Evolutionary conservation across 1,140 invertebrate species (phyloP).

Genomic region (Chymomyza costata): DNA sequence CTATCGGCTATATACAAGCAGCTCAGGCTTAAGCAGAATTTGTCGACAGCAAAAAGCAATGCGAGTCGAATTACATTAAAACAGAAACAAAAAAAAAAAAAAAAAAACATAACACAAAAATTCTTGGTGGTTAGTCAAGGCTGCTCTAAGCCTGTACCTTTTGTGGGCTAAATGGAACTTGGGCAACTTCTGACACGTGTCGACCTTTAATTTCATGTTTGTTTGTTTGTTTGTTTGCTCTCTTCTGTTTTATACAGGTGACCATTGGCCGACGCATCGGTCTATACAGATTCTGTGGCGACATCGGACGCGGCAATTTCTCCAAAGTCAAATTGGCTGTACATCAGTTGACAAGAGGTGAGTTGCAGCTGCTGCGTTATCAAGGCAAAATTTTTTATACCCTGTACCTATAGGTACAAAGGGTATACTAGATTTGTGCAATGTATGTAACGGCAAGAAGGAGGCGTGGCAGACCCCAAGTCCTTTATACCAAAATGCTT

Average conservation of each 20-base stretch:
- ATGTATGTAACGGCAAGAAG: no score
- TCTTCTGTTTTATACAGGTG: conserved; percentile 46
- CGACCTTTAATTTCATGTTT: background rate
- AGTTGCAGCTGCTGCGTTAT: no score
- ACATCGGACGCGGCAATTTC: conserved; percentile 90
- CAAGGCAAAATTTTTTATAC: no score
- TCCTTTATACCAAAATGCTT: no score
- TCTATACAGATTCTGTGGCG: conserved; percentile 76
- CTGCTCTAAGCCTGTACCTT: background rate
- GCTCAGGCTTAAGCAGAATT: conserved; percentile 33
- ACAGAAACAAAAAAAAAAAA: conserved; percentile 6
- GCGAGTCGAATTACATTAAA: conserved; percentile 48
- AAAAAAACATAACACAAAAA: no score
- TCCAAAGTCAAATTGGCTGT: conserved; percentile 91
- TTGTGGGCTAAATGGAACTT: no score
- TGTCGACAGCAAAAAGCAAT: no score
- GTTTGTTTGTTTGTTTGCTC: background rate
- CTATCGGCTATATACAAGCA: no score
- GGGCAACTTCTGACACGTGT: background rate
- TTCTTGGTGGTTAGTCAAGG: no score
- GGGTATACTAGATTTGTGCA: no score
- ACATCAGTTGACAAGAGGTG: conserved; percentile 89
- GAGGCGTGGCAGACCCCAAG: no score
- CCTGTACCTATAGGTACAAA: no score
- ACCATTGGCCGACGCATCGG: conserved; percentile 76